Evolutionary conservation across 2,888 invertebrate genomes (phyloP), one percentile per base, ranked within the genome.

Genomic region (Chrysotoxum bicinctum): DNA sequence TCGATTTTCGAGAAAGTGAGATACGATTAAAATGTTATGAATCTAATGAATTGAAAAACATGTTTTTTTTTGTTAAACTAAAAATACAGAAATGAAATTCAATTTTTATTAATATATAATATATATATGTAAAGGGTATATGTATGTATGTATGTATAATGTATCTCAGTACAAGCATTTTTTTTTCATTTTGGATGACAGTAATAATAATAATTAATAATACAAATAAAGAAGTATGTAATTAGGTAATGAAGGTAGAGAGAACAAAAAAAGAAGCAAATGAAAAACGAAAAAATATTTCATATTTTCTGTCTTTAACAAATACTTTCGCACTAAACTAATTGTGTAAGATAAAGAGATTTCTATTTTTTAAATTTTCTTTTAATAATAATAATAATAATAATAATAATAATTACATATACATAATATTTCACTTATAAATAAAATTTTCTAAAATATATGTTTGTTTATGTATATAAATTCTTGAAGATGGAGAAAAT

Each of bases 101-200:
- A 85, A 73, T 62, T 52, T 85, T 85, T 85, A 81, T 85, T 85
- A 62, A 66, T 85, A 74, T 74, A 70, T 64, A 23, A 78, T 72
- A 26, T 26, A 43, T 77, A 35, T 83, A 69, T 82, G 50, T 77
- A 82, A 72, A 85, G 64, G 80, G 73, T 73, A 73, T 76, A 7
- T 26, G 7, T 26, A 26, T n/a, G n/a, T n/a, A 79, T 68, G 66
- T 84, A 84, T 75, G 72, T 72, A 80, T 76, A 70, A 74, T 79
- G 84, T 75, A 84, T 79, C 78, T 78, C 79, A 76, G 74, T 84
- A 84, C 79, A 79, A 84, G 84, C 79, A 70, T 80, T 74, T 19
- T 37, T 52, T 58, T 64, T 60, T 48, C 30, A 26, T 26, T 37
- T 64, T 48, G 54, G 35, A 75, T 69, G 80, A 75, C 40, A 79